Evolutionary conservation across 2,888 invertebrate genomes (phyloP).

Genomic region (Harmothoe impar): DNA sequence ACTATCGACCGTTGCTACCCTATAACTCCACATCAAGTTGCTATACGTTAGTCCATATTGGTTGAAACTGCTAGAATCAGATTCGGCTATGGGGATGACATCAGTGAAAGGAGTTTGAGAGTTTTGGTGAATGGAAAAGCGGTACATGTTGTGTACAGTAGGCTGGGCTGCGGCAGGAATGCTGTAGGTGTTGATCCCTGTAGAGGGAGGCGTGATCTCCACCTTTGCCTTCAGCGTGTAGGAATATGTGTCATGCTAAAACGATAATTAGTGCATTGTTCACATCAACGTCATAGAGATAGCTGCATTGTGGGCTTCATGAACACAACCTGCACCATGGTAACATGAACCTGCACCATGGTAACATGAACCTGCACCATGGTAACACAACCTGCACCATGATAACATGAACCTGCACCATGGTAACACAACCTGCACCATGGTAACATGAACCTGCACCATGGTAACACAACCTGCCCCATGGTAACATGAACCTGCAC

Average conservation of each 20-base stretch:
- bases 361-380: no score
- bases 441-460: no score
- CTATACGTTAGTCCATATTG: not conserved
- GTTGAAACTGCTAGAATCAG: not conserved
- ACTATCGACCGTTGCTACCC: not conserved
- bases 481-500: no score
- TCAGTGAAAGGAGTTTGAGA: not conserved
- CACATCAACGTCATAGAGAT: no score
- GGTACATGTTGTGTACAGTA: not conserved
- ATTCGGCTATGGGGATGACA: not conserved
- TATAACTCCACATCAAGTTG: not conserved
- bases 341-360: no score
- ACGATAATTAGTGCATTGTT: no score
- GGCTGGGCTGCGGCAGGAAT: not conserved
- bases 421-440: no score
- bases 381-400: no score
- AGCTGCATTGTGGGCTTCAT: no score
- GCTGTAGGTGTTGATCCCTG: not conserved
- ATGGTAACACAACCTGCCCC: no score
- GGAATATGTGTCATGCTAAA: not conserved
- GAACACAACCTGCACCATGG: no score
- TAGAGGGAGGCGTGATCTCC: not conserved
- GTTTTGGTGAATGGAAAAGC: not conserved
- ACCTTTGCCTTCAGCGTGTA: not conserved
- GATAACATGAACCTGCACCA: no score